A percentile compares a stretch with the other conserved stretches of the same genome.
Evolutionary conservation across 2,113 vertebrate species (phyloP).

Genomic region (Thunnus thynnus): DNA sequence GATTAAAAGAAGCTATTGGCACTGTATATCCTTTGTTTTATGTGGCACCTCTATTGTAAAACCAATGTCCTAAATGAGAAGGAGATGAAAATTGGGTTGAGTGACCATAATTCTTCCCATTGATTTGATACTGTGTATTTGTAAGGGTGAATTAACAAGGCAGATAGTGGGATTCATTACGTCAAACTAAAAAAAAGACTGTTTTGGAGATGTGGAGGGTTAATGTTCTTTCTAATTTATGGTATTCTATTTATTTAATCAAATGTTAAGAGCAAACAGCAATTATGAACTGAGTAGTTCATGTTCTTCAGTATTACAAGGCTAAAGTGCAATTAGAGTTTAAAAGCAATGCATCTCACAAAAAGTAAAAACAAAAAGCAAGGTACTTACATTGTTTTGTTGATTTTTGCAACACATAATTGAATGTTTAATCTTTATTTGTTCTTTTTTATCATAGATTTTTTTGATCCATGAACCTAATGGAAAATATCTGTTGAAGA

Average conservation of each 20-base stretch:
- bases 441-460: neutral
- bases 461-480: neutral
- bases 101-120: slow-evolving; percentile 21
- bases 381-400: neutral
- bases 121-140: slow-evolving; percentile 21
- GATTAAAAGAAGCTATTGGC: slow-evolving; percentile 33
- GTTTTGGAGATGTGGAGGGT: neutral
- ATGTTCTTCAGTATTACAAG: neutral
- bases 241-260: neutral
- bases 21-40: slow-evolving; percentile 25
- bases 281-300: neutral
- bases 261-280: neutral
- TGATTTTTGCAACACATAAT: neutral
- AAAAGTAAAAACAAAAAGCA: neutral
- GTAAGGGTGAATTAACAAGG: slow-evolving; percentile 12
- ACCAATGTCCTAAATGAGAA: slow-evolving; percentile 27
- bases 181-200: neutral
- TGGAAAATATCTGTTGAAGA: slow-evolving; percentile 5
- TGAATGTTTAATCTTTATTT: neutral
- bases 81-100: slow-evolving; percentile 18
- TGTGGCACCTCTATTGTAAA: slow-evolving; percentile 45
- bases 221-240: neutral
- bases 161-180: slow-evolving; percentile 4
- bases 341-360: neutral
- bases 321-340: neutral